Evolutionary conservation across 1,140 invertebrate species (phyloP).

Genomic region (Drosophila sproati): DNA sequence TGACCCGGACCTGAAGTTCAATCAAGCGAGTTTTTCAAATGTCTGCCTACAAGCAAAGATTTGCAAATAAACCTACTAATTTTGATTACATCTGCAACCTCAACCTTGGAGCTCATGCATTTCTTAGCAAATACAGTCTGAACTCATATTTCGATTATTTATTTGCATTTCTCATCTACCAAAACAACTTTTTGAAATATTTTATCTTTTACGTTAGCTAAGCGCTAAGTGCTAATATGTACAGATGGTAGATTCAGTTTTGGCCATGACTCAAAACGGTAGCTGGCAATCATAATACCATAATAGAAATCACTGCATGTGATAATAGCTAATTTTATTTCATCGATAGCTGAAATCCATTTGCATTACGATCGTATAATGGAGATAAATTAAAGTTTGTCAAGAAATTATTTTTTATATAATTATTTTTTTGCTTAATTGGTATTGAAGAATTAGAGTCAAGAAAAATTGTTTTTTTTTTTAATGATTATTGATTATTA

Average conservation of each 20-base stretch:
- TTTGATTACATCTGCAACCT: slow-evolving; percentile 10
- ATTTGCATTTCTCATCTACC: slow-evolving; percentile 64
- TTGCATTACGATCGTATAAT: slow-evolving; percentile 7
- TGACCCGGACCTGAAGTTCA: slow-evolving; percentile 56
- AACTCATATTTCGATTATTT: slow-evolving; percentile 60
- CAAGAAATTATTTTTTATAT: not conserved
- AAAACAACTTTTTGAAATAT: slow-evolving; percentile 26
- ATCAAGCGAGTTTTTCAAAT: slow-evolving; percentile 18
- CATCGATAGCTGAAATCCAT: not conserved
- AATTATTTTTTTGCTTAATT: too few relatives aligned
- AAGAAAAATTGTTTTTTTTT: not conserved
- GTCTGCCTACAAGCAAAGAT: not conserved
- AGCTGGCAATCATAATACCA: slow-evolving; percentile 2
- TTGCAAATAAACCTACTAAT: slow-evolving; percentile 20
- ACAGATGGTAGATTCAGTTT: slow-evolving; percentile 23
- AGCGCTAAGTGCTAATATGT: slow-evolving; percentile 58
- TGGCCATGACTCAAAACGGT: slow-evolving; percentile 45
- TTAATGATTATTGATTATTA: slow-evolving; percentile 2
- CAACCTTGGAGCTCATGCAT: slow-evolving; percentile 51
- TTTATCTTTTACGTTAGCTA: slow-evolving; percentile 41
- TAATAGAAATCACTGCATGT: slow-evolving; percentile 5
- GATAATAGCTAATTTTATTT: slow-evolving; percentile 13
- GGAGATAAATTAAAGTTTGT: slow-evolving; percentile 1
- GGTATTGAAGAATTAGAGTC: not conserved
- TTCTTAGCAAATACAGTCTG: slow-evolving; percentile 28